Evolutionary conservation across 1,140 invertebrate species (phyloP).

Genomic region (Ctenoplectra terminalis): DNA sequence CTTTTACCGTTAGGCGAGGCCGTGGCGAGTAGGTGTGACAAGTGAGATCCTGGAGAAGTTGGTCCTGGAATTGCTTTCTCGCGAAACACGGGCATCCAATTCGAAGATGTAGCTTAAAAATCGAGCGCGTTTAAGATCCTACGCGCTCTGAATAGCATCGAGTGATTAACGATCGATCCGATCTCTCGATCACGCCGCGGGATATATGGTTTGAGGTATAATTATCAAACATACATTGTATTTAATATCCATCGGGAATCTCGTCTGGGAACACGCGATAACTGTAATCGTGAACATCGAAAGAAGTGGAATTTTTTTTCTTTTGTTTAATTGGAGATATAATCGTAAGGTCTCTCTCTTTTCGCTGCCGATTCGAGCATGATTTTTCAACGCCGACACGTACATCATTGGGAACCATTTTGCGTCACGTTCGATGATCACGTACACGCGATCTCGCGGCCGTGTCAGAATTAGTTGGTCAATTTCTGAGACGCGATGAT

Average conservation of each 20-base stretch:
- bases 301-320: not conserved
- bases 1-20: not conserved
- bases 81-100: not conserved
- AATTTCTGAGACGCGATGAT: constrained; percentile 46
- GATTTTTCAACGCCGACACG: not conserved
- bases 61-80: not conserved
- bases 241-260: not conserved
- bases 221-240: not conserved
- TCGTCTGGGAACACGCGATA: not conserved
- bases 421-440: constrained; percentile 39
- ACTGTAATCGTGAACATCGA: not conserved
- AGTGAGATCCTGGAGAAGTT: not conserved
- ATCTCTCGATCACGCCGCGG: not conserved
- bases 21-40: constrained; percentile 1
- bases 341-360: not conserved
- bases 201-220: not conserved
- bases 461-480: constrained; percentile 38
- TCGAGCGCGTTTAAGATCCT: not conserved
- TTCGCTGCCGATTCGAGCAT: not conserved
- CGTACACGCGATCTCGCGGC: constrained; percentile 24
- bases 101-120: not conserved
- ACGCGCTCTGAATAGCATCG: not conserved
- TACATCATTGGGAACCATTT: constrained; percentile 3
- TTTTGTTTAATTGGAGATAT: too few species aligned
- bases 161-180: not conserved